Base-by-base conservation (phyloP, 2,113 vertebrate genomes). In the Eolophus roseicapilla region DNA sequence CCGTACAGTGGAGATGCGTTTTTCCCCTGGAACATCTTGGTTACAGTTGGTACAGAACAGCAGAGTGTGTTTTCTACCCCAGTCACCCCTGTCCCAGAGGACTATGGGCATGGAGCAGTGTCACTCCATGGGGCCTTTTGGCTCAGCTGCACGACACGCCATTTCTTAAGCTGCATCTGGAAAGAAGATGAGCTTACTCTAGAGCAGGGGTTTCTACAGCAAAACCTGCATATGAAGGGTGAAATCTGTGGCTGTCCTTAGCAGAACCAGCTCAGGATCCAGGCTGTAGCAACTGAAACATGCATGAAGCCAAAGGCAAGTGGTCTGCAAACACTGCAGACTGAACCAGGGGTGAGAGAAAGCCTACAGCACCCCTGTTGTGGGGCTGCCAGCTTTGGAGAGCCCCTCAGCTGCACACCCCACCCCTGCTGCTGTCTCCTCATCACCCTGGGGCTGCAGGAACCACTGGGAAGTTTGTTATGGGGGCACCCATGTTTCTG, bases 41-140 rank as follows among this genome's bases (percentile, higher is more conserved):
- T 35, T 60, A 25, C 41, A 41, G 35, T 17, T 65, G 19, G 37
- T 59, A 35, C 17, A 53, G 55, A 75, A 33, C 25, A 86, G 27
- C 49, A n/a, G 37, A 20, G 2, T n/a, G 33, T 17, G 8, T 27
- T 70, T 41, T 50, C 27, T 46, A 79, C 17, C 31, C 27, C 19
- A 2, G 59, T 82, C 1, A 0, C n/a, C 13, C 29, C 52, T 11
- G 2, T 17, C 44, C 28, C 17, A 8, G 43, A 47, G 28, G 31
- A 27, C 28, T 4, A 4, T 1, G 6, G 43, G 39, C 50, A 47
- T 1, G 6, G 18, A 57, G 29, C 65, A 24, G 14, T 5, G 11
- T 25, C 2, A 1, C 27, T 69, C 39, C 6, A 1, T 33, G 19
- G 25, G 19, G 29, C 15, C 44, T 87, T 73, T 37, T 29, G 77